These are phyloP conservation scores for Cotesia congregata DNA, from an alignment of 2,888 invertebrate genomes.

Conservation along the genomic window DNA sequence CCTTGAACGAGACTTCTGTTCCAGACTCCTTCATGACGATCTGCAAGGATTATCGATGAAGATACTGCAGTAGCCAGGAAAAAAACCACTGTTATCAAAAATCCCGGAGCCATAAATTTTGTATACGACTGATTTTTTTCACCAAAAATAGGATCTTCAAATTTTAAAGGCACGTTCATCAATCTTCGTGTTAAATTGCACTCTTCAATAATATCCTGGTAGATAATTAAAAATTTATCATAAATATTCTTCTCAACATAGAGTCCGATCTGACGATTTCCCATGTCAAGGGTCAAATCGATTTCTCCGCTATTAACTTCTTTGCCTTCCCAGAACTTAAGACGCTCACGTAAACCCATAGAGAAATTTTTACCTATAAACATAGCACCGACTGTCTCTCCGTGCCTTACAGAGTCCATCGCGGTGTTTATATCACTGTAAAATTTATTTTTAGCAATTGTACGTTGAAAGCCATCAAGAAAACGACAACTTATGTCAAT, in stretches of 20 bases:
- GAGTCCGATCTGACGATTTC: conserved; percentile 86
- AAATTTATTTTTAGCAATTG: conserved; percentile 68
- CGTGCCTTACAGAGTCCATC: conserved; percentile 72
- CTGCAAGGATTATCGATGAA: conserved; percentile 84
- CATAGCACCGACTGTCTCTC: conserved; percentile 77
- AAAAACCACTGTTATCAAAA: conserved; percentile 87
- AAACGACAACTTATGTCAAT: conserved; percentile 76
- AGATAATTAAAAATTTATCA: conserved; percentile 79
- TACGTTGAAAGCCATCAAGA: conserved; percentile 74
- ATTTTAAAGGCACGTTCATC: conserved; percentile 76
- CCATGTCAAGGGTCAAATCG: conserved; percentile 81
- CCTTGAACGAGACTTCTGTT: conserved; percentile 88
- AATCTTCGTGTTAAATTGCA: conserved; percentile 76
- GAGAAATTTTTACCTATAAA: conserved; percentile 83
- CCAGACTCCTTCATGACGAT: conserved; percentile 88
- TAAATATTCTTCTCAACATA: conserved; percentile 80
- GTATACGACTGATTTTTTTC: conserved; percentile 78
- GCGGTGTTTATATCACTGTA: conserved; percentile 74
- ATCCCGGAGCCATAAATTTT: conserved; percentile 87
- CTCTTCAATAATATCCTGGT: conserved; percentile 75
- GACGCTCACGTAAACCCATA: conserved; percentile 73
- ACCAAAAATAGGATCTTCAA: conserved; percentile 81
- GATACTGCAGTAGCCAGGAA: conserved; percentile 89
- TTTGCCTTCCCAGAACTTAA: conserved; percentile 71
- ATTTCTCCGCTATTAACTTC: conserved; percentile 73